Base-by-base conservation (phyloP, 2,888 invertebrate species). In the Palloptera scutellata region DNA sequence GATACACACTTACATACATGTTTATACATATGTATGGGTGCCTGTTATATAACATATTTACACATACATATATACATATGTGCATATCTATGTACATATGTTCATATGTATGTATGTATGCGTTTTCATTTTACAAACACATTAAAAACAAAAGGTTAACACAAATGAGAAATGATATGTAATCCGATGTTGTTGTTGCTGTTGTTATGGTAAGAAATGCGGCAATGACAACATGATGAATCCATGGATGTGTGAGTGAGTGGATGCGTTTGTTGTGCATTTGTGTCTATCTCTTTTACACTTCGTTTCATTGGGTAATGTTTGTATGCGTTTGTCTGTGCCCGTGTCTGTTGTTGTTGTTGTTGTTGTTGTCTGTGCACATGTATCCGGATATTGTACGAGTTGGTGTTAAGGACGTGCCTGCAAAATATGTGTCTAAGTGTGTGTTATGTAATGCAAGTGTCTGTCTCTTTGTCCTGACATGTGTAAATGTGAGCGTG, bases 331-430 rank as follows among this genome's bases (percentile, higher is more conserved):
- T 11, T 55, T 64, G 55, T 57, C 55, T 63, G 43, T 19, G n/a
- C n/a, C n/a, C n/a, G n/a, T n/a, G n/a, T n/a, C n/a, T n/a, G n/a
- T n/a, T n/a, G n/a, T n/a, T n/a, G n/a, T 12, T 57, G 57, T 64
- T 64, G 45, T 64, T 57, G 30, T 57, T 15, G 6, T 30, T 43
- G 48, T 41, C 57, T 64, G n/a, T n/a, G 15, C 17, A 53, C 12
- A 15, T 15, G 15, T 48, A 40, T 59, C 15, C 43, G 43, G 42
- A 8, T 43, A 43, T 43, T 9, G 59, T 19, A 43, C 43, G 59
- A 42, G 8, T 41, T 42, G 17, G 20, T 66, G 61, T 54, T 67
- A 63, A 63, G 45, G 55, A 67, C 63, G 63, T 67, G 66, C 30
- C 66, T 57, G 61, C 61, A 66, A 57, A 57, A 58, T 58, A 51